These are phyloP conservation scores for Arizona elegans DNA, from an alignment of 2,113 vertebrate genomes.

Conservation along the genomic window DNA sequence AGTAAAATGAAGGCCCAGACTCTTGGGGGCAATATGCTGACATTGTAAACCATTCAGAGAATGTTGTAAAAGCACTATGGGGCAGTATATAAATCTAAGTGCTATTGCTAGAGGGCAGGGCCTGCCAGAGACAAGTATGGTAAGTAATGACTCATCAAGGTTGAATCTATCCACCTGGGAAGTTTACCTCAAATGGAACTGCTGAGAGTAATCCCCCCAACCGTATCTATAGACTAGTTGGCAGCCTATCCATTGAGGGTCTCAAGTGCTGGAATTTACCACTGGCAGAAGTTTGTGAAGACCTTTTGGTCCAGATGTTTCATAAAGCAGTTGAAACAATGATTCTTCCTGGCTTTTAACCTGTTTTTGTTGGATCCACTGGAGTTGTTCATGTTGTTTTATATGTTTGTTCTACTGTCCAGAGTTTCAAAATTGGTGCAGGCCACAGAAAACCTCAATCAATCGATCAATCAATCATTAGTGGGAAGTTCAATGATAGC, in stretches of 20 bases:
- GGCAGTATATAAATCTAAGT: neutral
- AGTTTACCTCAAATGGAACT: neutral
- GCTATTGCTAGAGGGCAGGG: neutral
- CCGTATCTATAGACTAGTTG: neutral
- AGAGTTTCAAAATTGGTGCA: neutral
- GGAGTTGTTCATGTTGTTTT: neutral
- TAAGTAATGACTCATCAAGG: neutral
- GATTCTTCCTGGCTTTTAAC: neutral
- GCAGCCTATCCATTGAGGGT: neutral
- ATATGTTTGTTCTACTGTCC: neutral
- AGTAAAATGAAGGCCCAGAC: neutral
- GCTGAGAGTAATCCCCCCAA: neutral
- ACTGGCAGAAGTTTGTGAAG: neutral
- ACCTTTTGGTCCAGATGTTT: neutral
- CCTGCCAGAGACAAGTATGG: neutral
- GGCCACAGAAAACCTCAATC: neutral
- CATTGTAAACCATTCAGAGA: neutral
- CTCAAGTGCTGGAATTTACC: neutral
- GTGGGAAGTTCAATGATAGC: neutral
- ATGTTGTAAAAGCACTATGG: neutral
- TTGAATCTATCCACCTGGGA: neutral
- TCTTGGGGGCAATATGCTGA: neutral
- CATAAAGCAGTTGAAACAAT: neutral
- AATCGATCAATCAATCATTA: neutral
- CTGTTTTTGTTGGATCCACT: neutral